Base-by-base conservation (phyloP, 2,888 invertebrate species). In the Andrena bicolor region DNA sequence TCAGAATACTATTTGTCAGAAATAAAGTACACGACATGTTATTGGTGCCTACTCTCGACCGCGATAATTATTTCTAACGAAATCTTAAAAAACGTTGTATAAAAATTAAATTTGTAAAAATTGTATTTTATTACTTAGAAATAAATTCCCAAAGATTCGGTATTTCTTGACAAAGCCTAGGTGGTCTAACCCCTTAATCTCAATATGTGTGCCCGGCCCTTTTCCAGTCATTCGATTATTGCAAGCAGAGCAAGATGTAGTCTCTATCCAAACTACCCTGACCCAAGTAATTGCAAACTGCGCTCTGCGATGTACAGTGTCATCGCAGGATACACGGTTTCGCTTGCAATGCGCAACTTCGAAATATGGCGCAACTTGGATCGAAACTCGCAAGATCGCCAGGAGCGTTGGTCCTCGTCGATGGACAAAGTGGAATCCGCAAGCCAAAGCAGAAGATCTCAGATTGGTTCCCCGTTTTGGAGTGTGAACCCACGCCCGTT, bases 351-450 rank as follows among this genome's bases (percentile, higher is more conserved):
- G 41, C 41, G 41, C 66, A 76, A 76, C 61, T 61, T 60, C 70
- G 71, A 74, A 80, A 77, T 84, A 84, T 82, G 63, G 78, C n/a
- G 63, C 66, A 85, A 78, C 65, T 84, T 78, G 77, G 70, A 63
- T 58, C 75, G 75, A 73, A 78, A 84, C 75, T 76, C 65, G 20
- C 61, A 75, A 81, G 76, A 82, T 82, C 75, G 83, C 23, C 49
- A 23, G 20, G 53, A 53, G 32, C 64, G 66, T 64, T 75, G 69
- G 72, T 70, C 66, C 63, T 41, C 35, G 51, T 35, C 41, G 35
- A 56, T 48, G 61, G 70, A 70, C 73, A 76, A 73, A 78, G 78
- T 41, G 35, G 79, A 66, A 72, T 74, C 65, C n/a, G 20, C 63
- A 71, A 81, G 30, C 64, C 64, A 16, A 30, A 48, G 20, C 32